Conservation (phyloP, 2,797 vertebrate species). For the Apogon talboti region DNA sequence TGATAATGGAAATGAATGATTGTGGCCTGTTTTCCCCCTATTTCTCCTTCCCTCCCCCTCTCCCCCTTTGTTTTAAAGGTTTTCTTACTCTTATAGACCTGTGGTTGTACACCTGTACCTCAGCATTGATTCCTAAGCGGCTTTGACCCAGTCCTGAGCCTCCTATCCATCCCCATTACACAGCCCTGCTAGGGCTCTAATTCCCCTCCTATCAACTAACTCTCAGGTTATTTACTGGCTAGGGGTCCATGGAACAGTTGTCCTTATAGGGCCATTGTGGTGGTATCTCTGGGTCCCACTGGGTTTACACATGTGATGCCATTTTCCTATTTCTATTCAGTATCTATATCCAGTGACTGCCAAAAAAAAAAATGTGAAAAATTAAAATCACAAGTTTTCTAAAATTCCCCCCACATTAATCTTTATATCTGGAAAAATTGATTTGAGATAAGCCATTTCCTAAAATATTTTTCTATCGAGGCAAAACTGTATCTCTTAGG, state of each 20-base stretch:
- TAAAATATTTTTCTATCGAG: slow-evolving; percentile 21
- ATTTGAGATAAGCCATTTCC: slow-evolving; percentile 5
- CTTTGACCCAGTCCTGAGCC: slow-evolving; percentile 82
- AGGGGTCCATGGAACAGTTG: slow-evolving; percentile 63
- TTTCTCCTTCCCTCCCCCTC: slow-evolving; percentile 22
- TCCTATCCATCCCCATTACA: slow-evolving; percentile 88
- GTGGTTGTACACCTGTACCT: slow-evolving; percentile 81
- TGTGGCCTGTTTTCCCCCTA: slow-evolving; percentile 39
- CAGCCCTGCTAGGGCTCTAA: slow-evolving; percentile 80
- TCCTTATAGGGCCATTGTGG: slow-evolving; percentile 71
- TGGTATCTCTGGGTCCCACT: slow-evolving; percentile 18
- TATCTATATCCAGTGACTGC: background rate
- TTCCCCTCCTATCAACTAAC: slow-evolving; percentile 84
- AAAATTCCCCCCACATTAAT: background rate
- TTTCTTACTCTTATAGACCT: slow-evolving; percentile 72
- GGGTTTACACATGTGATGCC: slow-evolving; percentile 23
- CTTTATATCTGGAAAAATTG: background rate
- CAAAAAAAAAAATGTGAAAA: background rate
- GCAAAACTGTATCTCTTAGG: slow-evolving; percentile 33
- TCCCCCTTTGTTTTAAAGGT: slow-evolving; percentile 54
- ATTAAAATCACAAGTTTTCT: background rate
- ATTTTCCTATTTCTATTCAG: background rate
- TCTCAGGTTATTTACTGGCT: slow-evolving; percentile 83
- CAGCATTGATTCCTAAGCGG: slow-evolving; percentile 83
- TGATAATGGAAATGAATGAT: slow-evolving; percentile 83